These are phyloP conservation scores for Phyllostomus discolor DNA, from an alignment of 2,113 vertebrate genomes.

Conservation along the genomic window DNA sequence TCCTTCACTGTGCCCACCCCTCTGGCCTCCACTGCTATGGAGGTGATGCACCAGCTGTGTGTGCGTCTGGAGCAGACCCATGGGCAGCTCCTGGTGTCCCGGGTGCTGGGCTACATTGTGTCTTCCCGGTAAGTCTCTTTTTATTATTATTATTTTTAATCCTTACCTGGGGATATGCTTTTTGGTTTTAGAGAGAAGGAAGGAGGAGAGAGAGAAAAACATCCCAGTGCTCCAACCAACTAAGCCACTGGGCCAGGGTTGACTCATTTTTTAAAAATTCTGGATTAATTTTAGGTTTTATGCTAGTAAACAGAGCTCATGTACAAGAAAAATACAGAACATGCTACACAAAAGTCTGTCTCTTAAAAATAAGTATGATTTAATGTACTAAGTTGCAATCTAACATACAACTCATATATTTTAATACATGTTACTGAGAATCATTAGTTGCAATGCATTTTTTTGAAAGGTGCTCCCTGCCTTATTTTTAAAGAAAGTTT, in stretches of 20 bases:
- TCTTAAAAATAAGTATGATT: not conserved
- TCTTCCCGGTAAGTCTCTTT: constrained; percentile 73
- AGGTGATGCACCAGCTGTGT: constrained; percentile 77
- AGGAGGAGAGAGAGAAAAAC: no score
- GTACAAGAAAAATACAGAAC: not conserved
- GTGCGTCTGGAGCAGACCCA: constrained; percentile 83
- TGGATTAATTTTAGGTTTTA: not conserved
- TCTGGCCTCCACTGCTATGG: constrained; percentile 66
- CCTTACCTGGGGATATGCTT: no score
- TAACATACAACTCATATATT: not conserved
- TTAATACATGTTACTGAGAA: not conserved
- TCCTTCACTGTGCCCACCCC: constrained; percentile 75
- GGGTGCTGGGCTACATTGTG: constrained; percentile 80
- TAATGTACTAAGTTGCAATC: no score
- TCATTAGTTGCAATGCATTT: not conserved
- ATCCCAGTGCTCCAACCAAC: no score
- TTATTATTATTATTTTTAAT: no score
- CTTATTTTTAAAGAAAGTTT: not conserved
- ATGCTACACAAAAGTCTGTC: not conserved
- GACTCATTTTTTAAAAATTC: not conserved
- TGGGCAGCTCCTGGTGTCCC: constrained; percentile 79
- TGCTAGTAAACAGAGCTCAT: not conserved
- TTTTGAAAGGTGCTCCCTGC: not conserved
- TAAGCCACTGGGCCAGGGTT: no score
- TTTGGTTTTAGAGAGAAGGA: no score